Conservation (phyloP, 2,888 invertebrate genomes). For the Rhingia rostrata region DNA sequence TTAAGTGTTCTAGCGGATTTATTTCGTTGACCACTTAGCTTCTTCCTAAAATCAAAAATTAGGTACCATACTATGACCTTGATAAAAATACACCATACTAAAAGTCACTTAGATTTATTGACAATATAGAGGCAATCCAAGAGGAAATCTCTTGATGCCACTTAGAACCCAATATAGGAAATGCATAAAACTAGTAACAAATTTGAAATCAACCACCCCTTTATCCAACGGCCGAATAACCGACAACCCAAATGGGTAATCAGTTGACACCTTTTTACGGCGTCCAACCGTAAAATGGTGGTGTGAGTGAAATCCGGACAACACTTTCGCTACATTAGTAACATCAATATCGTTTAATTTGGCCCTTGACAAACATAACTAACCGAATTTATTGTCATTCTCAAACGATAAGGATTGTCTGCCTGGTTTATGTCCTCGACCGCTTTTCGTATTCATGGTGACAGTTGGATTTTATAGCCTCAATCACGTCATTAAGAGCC, state of each 20-base stretch:
- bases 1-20: too few species aligned
- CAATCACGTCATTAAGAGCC: constrained; percentile 46
- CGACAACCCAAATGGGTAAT: constrained; percentile 37
- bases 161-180: constrained; percentile 15
- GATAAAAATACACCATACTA: too few species aligned
- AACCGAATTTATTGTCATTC: constrained; percentile 58
- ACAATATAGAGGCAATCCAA: not conserved
- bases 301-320: constrained; percentile 34
- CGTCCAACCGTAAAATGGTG: not conserved
- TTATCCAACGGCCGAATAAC: constrained; percentile 20
- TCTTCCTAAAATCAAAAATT: too few species aligned
- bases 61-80: too few species aligned
- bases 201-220: constrained; percentile 42
- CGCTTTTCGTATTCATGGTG: constrained; percentile 3
- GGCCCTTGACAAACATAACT: constrained; percentile 65
- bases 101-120: too few species aligned
- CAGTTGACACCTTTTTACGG: constrained; percentile 40
- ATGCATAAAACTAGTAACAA: constrained; percentile 13
- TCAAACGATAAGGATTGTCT: constrained; percentile 49
- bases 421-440: not conserved
- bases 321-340: constrained; percentile 70
- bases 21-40: too few species aligned
- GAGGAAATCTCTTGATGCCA: constrained; percentile 4
- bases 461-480: constrained; percentile 17
- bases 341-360: constrained; percentile 66